A percentile compares a stretch with the other conserved stretches of the same genome.
phyloP scores from a whole-genome alignment of 2,797 vertebrate genomes.

The Gallinago solitaria region DNA sequence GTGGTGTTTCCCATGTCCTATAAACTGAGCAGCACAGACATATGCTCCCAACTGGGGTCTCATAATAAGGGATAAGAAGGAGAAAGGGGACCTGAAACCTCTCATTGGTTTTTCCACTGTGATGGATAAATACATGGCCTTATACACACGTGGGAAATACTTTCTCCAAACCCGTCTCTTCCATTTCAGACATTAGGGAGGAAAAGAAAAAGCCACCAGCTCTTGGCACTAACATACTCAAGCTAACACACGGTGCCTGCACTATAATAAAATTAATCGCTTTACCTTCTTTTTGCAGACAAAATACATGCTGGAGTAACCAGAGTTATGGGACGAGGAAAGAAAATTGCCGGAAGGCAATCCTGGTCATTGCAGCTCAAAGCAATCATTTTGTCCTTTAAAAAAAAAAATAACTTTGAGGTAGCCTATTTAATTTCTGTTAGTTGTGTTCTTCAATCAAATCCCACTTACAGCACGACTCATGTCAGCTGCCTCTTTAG shows the following conservation, averaged over 20 bases:
- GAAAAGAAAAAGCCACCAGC: rapidly evolving
- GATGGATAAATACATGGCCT: not conserved
- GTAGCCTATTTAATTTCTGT: not conserved
- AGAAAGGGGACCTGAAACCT: not conserved
- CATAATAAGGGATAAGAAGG: not conserved
- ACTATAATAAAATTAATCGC: not conserved
- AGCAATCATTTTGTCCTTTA: not conserved
- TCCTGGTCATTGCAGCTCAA: not conserved
- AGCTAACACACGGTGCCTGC: not conserved
- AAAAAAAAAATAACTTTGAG: not conserved
- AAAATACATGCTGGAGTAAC: not conserved
- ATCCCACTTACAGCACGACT: not conserved
- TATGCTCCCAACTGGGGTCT: not conserved
- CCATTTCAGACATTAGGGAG: not conserved
- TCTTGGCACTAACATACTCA: not conserved
- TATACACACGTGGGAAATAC: not conserved
- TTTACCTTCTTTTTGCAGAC: not conserved
- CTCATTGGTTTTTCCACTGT: not conserved
- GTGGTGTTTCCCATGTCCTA: not conserved
- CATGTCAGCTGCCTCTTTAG: not conserved
- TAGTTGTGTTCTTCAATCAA: not conserved
- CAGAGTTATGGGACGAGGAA: not conserved
- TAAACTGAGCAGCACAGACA: not conserved
- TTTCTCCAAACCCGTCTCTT: not conserved
- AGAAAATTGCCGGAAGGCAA: not conserved